Conservation (phyloP, 1,140 invertebrate species). For the Nylanderia fulva region DNA sequence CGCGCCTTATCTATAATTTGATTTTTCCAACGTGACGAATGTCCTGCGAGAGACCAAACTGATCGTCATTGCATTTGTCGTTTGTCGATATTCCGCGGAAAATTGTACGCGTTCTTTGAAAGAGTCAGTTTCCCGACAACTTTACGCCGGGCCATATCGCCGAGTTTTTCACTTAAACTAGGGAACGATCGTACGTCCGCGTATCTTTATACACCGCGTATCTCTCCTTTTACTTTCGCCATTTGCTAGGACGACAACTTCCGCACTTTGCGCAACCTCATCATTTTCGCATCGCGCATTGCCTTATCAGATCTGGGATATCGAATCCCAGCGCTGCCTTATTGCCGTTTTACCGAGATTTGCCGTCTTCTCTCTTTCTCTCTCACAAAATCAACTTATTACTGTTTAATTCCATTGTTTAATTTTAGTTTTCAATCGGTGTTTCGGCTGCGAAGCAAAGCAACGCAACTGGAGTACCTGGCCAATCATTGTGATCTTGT, state of each 20-base stretch:
- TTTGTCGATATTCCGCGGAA: constrained; percentile 27
- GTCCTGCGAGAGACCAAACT: neutral
- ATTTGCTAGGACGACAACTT: constrained; percentile 29
- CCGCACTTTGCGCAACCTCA: neutral
- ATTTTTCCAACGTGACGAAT: constrained; percentile 14
- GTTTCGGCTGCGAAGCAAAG: neutral
- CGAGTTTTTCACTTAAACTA: constrained; percentile 57
- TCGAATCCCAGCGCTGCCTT: constrained; percentile 8
- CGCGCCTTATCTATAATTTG: constrained; percentile 38
- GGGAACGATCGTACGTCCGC: neutral
- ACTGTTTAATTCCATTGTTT: constrained; percentile 22
- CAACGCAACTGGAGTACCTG: neutral
- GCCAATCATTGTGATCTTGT: constrained; percentile 40
- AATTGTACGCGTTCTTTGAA: constrained; percentile 35
- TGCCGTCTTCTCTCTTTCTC: neutral
- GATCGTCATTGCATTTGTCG: neutral
- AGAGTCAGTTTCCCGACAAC: neutral
- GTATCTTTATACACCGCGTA: neutral
- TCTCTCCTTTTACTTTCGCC: constrained; percentile 44
- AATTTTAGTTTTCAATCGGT: neutral
- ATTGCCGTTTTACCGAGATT: constrained; percentile 29
- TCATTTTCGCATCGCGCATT: constrained; percentile 1
- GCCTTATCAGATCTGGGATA: constrained; percentile 42
- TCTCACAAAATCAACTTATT: constrained; percentile 37
- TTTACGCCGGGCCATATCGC: constrained; percentile 45